These are phyloP conservation scores for Drosophila atripex DNA, from an alignment of 2,888 invertebrate genomes.

Conservation along the genomic window DNA sequence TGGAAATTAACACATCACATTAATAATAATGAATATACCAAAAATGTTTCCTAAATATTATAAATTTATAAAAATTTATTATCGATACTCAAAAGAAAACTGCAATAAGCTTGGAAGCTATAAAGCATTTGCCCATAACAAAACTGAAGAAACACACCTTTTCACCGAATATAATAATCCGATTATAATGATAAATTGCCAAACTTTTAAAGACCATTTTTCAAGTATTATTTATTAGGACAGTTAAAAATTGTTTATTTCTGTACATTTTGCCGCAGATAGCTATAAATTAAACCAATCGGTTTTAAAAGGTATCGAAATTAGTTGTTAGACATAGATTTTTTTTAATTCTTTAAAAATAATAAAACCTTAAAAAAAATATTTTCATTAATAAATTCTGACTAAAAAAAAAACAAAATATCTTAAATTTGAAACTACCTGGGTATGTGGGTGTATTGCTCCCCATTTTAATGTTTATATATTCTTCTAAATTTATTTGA, in stretches of 20 bases:
- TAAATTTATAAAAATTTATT: no score
- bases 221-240: neutral
- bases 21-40: neutral
- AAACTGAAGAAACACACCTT: neutral
- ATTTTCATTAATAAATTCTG: no score
- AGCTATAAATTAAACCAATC: neutral
- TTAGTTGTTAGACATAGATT: no score
- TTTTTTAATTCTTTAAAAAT: no score
- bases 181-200: neutral
- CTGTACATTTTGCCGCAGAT: neutral
- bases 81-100: no score
- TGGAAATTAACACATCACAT: constrained; percentile 18
- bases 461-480: neutral
- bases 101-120: neutral
- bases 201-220: neutral
- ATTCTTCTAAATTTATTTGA: neutral
- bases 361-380: no score
- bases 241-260: neutral
- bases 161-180: neutral
- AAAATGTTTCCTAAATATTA: no score
- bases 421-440: neutral
- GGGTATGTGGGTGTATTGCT: neutral
- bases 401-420: no score
- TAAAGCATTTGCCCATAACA: neutral
- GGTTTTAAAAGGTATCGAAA: no score